phyloP scores from a whole-genome alignment of 2,113 vertebrate species.

The Macquaria australasica region DNA sequence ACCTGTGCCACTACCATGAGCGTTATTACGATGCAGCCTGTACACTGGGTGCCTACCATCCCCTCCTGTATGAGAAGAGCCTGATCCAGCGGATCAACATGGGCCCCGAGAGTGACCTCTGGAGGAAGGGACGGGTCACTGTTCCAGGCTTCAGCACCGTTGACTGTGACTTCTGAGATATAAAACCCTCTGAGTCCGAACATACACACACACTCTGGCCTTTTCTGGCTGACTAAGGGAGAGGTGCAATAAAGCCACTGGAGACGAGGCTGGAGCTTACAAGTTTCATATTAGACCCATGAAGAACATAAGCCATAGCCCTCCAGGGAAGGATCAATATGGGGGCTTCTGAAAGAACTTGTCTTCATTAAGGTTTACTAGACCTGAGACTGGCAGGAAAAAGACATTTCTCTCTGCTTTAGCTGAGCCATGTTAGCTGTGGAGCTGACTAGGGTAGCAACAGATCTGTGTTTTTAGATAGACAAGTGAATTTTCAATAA shows the following conservation, averaged over 20 bases:
- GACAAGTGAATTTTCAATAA: constrained; percentile 69
- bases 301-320: constrained; percentile 76
- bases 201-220: constrained; percentile 44
- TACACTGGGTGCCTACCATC: constrained; percentile 97
- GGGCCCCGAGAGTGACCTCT: constrained; percentile 88
- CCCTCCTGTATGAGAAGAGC: constrained; percentile 95
- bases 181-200: constrained; percentile 38
- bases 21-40: constrained; percentile 94
- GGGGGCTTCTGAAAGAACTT: constrained; percentile 39
- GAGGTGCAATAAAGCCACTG: constrained; percentile 79
- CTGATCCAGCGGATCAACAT: constrained; percentile 93
- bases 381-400: constrained; percentile 42
- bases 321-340: constrained; percentile 53
- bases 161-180: constrained; percentile 84
- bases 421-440: constrained; percentile 82
- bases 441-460: constrained; percentile 81
- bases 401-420: constrained; percentile 71
- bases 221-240: constrained; percentile 57
- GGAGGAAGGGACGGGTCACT: constrained; percentile 91
- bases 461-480: constrained; percentile 73
- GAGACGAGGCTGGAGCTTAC: constrained; percentile 60
- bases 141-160: constrained; percentile 92
- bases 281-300: constrained; percentile 59
- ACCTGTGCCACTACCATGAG: constrained; percentile 98
- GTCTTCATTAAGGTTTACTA: constrained; percentile 58